These are phyloP conservation scores for Nanorana parkeri DNA, from an alignment of 2,113 vertebrate species.

Conservation along the genomic window DNA sequence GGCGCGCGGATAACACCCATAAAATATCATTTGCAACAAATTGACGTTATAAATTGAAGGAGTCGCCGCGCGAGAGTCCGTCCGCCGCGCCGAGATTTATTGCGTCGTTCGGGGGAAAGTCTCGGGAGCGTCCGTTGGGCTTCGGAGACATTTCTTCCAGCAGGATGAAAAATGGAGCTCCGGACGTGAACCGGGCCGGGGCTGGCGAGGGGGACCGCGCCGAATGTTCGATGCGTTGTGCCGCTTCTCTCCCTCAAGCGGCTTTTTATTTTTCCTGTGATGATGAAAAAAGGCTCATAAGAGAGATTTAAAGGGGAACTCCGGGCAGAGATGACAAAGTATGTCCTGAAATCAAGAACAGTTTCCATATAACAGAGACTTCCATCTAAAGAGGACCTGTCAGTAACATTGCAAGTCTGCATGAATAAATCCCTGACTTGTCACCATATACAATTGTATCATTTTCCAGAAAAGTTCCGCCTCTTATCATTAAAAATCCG, in stretches of 20 bases:
- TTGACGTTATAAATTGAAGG: constrained; percentile 52
- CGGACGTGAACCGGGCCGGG: background rate
- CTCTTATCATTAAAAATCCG: too few relatives aligned
- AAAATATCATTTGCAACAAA: constrained; percentile 55
- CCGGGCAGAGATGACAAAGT: too few relatives aligned
- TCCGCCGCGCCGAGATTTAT: constrained; percentile 33
- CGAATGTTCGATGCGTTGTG: background rate
- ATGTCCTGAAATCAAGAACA: too few relatives aligned
- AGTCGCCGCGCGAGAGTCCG: constrained; percentile 16
- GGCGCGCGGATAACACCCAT: constrained; percentile 36
- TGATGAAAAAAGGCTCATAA: too few relatives aligned
- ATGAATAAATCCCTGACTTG: too few relatives aligned
- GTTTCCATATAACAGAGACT: too few relatives aligned
- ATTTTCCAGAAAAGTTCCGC: too few relatives aligned
- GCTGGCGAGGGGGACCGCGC: background rate
- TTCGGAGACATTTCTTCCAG: background rate
- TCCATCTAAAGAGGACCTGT: too few relatives aligned
- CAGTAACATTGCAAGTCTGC: too few relatives aligned
- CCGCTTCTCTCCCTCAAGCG: background rate
- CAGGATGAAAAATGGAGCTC: background rate
- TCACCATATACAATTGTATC: too few relatives aligned
- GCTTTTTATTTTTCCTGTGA: background rate
- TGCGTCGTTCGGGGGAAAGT: constrained; percentile 17
- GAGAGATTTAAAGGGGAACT: too few relatives aligned
- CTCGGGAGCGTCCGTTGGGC: constrained; percentile 1